These are phyloP conservation scores for Smutsia temminckii DNA, from an alignment of 2,797 vertebrate genomes.

Conservation along the genomic window DNA sequence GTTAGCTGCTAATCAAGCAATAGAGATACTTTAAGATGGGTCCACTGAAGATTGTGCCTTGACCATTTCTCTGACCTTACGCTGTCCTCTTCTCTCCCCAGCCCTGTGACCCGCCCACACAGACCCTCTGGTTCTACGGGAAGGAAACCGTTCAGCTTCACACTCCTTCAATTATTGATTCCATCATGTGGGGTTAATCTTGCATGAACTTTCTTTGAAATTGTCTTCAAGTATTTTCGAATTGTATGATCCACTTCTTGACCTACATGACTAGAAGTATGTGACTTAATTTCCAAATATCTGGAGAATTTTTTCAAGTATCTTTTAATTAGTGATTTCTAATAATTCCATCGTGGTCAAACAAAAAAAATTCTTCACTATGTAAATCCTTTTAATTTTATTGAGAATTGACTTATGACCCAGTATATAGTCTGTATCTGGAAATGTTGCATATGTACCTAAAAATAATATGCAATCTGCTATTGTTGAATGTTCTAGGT, in stretches of 20 bases:
- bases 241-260: neutral
- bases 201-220: neutral
- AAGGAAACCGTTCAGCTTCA: neutral
- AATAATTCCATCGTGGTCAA: neutral
- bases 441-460: neutral
- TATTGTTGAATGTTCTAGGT: neutral
- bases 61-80: neutral
- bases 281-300: neutral
- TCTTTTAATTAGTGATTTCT: slow-evolving; percentile 36
- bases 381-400: neutral
- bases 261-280: neutral
- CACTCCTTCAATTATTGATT: neutral
- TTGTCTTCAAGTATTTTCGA: neutral
- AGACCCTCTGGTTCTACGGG: neutral
- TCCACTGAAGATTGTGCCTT: neutral
- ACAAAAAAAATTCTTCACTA: neutral
- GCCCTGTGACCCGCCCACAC: neutral
- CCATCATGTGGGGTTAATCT: neutral
- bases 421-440: neutral
- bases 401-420: neutral
- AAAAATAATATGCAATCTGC: neutral
- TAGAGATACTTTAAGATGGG: neutral
- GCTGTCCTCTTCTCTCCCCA: neutral
- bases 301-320: neutral
- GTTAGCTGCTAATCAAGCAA: neutral